Percentiles rank a stretch among this genome's conserved stretches.
These are phyloP conservation scores for Thera britannica DNA, from an alignment of 2,888 invertebrate genomes.

Conservation along the genomic window DNA sequence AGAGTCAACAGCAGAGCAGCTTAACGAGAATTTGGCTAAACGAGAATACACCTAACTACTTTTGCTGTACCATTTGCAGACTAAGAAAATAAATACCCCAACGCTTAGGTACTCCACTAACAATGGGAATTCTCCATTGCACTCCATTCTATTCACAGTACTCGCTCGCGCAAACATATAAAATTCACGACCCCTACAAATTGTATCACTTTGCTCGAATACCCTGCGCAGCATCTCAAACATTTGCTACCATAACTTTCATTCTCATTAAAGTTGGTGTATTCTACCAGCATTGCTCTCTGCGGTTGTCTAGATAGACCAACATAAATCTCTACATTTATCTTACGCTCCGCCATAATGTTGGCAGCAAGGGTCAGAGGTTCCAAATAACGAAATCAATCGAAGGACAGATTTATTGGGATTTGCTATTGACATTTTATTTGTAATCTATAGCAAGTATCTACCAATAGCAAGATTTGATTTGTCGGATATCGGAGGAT, in stretches of 20 bases:
- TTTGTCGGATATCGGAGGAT: background rate
- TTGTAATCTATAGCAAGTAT: background rate
- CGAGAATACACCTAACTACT: background rate
- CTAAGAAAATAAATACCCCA: conserved; percentile 2
- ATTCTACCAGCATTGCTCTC: background rate
- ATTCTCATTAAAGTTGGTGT: conserved; percentile 29
- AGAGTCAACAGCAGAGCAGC: background rate
- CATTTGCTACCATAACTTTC: conserved; percentile 37
- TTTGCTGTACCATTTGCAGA: background rate
- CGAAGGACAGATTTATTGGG: background rate
- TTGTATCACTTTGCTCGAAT: conserved; percentile 26
- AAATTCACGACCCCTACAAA: conserved; percentile 24
- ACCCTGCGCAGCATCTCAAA: conserved; percentile 26
- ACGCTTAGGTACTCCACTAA: conserved; percentile 8
- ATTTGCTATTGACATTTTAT: background rate
- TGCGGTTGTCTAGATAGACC: background rate
- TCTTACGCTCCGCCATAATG: background rate
- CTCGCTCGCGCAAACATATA: conserved; percentile 13
- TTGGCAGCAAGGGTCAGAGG: background rate
- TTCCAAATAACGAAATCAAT: background rate
- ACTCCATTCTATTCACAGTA: background rate
- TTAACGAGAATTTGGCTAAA: background rate
- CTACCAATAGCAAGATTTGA: background rate
- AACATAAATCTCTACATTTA: background rate
- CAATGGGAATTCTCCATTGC: conserved; percentile 12